phyloP scores from a whole-genome alignment of 2,113 vertebrate species.

The Chaetodon trifascialis region DNA sequence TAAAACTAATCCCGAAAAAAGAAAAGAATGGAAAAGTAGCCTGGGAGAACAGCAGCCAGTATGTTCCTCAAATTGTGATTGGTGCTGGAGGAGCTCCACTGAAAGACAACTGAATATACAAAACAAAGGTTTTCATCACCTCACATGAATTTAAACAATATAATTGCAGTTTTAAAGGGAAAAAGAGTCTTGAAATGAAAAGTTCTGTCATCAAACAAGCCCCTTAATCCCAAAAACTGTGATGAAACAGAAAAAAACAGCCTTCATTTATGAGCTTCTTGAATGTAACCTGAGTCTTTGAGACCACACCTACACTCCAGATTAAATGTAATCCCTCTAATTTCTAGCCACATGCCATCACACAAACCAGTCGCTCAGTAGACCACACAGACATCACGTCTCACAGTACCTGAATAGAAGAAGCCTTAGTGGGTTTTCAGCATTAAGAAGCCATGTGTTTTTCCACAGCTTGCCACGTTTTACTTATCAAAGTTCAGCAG shows the following conservation, averaged over 20 bases:
- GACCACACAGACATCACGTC: background rate
- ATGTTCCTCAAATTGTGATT: background rate
- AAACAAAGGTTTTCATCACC: background rate
- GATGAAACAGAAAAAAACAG: background rate
- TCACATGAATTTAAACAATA: constrained; percentile 1
- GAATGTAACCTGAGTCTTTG: constrained; percentile 60
- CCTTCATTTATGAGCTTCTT: constrained; percentile 45
- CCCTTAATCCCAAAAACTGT: background rate
- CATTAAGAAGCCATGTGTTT: constrained; percentile 36
- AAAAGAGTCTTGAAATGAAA: background rate
- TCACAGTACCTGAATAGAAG: background rate
- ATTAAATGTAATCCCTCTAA: constrained; percentile 10
- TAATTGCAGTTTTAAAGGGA: constrained; percentile 1
- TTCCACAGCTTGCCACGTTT: constrained; percentile 33
- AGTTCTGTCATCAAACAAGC: background rate
- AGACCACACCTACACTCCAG: constrained; percentile 13
- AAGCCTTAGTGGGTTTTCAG: constrained; percentile 13
- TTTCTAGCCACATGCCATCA: constrained; percentile 8
- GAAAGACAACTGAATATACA: background rate
- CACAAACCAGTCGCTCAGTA: background rate
- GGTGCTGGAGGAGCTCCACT: background rate
- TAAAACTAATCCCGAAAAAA: constrained; percentile 1
- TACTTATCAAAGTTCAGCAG: constrained; percentile 6
- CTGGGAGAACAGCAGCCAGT: background rate
- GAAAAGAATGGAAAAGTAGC: background rate